phyloP scores from a whole-genome alignment of 2,888 invertebrate genomes.

The Linnaemya vulpina region DNA sequence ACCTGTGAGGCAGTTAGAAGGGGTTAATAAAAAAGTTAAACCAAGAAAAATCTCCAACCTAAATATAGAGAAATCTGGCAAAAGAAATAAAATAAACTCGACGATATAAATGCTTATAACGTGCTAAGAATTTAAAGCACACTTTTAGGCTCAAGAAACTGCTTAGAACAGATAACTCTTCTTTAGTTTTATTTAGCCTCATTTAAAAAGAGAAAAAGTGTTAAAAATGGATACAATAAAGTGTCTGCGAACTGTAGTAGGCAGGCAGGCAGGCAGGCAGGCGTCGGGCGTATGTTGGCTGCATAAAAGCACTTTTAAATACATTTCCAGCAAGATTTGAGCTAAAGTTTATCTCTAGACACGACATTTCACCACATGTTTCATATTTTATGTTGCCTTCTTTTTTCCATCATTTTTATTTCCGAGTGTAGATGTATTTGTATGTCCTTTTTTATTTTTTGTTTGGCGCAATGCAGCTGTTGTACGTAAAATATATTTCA shows the following conservation, averaged over 20 bases:
- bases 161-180: conserved; percentile 63
- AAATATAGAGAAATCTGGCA: conserved; percentile 10
- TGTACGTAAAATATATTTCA: conserved; percentile 49
- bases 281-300: conserved; percentile 18
- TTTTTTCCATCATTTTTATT: conserved; percentile 1
- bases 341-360: conserved; percentile 31
- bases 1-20: conserved; percentile 29
- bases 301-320: conserved; percentile 11
- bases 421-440: not conserved
- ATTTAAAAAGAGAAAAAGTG: conserved; percentile 56
- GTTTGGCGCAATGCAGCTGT: conserved; percentile 70
- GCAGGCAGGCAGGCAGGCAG: conserved; percentile 18
- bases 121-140: conserved; percentile 68
- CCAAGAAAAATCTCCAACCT: conserved; percentile 2
- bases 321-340: not conserved
- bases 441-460: conserved; percentile 33
- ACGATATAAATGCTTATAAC: conserved; percentile 67
- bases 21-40: not conserved
- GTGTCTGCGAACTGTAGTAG: conserved; percentile 34
- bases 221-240: conserved; percentile 52
- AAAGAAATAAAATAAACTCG: conserved; percentile 34
- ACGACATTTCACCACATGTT: conserved; percentile 69
- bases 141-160: conserved; percentile 64
- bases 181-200: conserved; percentile 11
- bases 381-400: conserved; percentile 62